Percentiles rank a stretch among this genome's conserved stretches.
Evolutionary conservation across 2,888 invertebrate genomes (phyloP).

Genomic region (Eristalinus aeneus): DNA sequence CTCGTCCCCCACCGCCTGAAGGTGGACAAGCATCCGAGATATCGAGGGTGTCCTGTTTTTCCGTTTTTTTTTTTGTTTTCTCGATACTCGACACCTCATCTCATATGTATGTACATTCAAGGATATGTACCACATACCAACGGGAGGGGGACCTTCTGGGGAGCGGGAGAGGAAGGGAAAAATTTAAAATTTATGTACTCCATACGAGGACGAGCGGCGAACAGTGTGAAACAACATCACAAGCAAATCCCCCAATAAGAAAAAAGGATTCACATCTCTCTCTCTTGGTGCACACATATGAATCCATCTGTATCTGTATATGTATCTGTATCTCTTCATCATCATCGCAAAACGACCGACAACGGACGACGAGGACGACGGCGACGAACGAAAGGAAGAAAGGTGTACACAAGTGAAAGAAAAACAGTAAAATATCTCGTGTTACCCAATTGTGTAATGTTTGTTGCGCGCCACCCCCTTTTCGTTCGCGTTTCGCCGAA

Average conservation of each 20-base stretch:
- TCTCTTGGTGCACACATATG: constrained; percentile 17
- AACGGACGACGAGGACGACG: not conserved
- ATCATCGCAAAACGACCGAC: not conserved
- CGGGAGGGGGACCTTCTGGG: not conserved
- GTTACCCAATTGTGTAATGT: constrained; percentile 71
- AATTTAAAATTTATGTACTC: constrained; percentile 61
- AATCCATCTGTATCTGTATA: not conserved
- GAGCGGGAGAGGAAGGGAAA: not conserved
- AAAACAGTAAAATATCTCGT: constrained; percentile 67
- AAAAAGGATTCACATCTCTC: constrained; percentile 61
- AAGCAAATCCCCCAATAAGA: constrained; percentile 68
- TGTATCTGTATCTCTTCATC: not conserved
- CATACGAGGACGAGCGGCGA: constrained; percentile 41
- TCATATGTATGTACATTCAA: constrained; percentile 31
- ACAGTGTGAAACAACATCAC: constrained; percentile 47
- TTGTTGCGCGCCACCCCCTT: constrained; percentile 67
- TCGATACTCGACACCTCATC: constrained; percentile 10
- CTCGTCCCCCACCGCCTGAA: not conserved
- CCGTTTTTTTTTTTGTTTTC: not conserved
- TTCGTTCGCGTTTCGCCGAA: constrained; percentile 8
- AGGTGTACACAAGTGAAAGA: constrained; percentile 33
- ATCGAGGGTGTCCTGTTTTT: constrained; percentile 41
- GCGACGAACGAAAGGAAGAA: constrained; percentile 18
- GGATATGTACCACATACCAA: constrained; percentile 24
- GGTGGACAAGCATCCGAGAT: constrained; percentile 5